A percentile compares a stretch with the other conserved stretches of the same genome.
Evolutionary conservation across 2,888 invertebrate species (phyloP).

Genomic region (Drosophila tripunctata): DNA sequence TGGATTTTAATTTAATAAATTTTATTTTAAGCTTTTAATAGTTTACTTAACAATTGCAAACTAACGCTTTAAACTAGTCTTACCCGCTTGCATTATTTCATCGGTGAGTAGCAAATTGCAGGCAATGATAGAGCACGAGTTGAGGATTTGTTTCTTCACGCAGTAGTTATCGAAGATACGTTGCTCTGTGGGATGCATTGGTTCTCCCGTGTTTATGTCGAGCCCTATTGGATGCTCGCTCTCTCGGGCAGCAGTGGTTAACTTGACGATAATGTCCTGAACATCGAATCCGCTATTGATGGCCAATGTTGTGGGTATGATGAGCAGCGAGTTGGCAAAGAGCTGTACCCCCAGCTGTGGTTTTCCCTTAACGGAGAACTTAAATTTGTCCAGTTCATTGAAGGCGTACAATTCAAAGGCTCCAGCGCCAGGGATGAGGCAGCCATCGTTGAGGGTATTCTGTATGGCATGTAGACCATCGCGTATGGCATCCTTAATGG

Average conservation of each 20-base stretch:
- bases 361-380: constrained; percentile 94
- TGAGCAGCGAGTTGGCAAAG: constrained; percentile 96
- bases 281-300: constrained; percentile 97
- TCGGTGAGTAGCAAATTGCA: constrained; percentile 98
- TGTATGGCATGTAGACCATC: constrained; percentile 98
- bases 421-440: constrained; percentile 97
- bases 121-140: constrained; percentile 98
- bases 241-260: constrained; percentile 93
- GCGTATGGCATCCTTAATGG: constrained; percentile 98
- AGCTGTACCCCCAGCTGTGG: constrained; percentile 95
- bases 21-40: too few species aligned
- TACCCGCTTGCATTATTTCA: constrained; percentile 99
- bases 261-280: constrained; percentile 96
- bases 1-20: too few species aligned
- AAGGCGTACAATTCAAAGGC: constrained; percentile 96
- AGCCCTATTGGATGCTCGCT: constrained; percentile 92
- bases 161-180: constrained; percentile 97
- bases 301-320: constrained; percentile 96
- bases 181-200: constrained; percentile 91
- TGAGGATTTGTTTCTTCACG: constrained; percentile 97
- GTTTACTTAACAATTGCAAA: background rate
- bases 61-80: constrained; percentile 91
- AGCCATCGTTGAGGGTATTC: constrained; percentile 96
- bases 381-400: constrained; percentile 90
- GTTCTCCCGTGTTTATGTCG: constrained; percentile 95